These are phyloP conservation scores for Temnothorax longispinosus DNA, from an alignment of 1,140 invertebrate species.

Conservation along the genomic window DNA sequence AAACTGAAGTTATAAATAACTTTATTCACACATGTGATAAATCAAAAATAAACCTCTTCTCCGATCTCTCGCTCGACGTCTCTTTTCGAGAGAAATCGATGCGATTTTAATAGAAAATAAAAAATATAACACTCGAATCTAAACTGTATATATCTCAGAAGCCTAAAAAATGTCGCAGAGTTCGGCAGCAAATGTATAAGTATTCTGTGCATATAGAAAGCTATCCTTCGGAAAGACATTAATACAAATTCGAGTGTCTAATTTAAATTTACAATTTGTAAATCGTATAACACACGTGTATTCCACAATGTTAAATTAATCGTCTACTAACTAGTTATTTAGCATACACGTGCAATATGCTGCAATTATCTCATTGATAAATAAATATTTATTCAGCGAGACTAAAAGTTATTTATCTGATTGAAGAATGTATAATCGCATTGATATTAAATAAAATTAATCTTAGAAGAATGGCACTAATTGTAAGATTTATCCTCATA, in stretches of 20 bases:
- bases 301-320: background rate
- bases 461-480: background rate
- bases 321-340: background rate
- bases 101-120: background rate
- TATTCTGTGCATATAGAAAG: background rate
- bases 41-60: background rate
- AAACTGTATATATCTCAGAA: background rate
- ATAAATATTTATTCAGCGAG: background rate
- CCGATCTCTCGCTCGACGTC: background rate
- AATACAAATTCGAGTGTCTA: background rate
- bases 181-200: background rate
- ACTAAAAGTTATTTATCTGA: background rate
- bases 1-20: constrained; percentile 1
- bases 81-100: background rate
- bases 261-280: background rate
- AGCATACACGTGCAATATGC: background rate
- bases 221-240: background rate
- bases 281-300: background rate
- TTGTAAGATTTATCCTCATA: background rate
- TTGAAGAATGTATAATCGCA: background rate
- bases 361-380: background rate
- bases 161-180: background rate
- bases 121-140: background rate
- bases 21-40: background rate
- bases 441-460: constrained; percentile 4